Evolutionary conservation across 2,113 vertebrate species (phyloP).

Genomic region (Stegastes partitus): DNA sequence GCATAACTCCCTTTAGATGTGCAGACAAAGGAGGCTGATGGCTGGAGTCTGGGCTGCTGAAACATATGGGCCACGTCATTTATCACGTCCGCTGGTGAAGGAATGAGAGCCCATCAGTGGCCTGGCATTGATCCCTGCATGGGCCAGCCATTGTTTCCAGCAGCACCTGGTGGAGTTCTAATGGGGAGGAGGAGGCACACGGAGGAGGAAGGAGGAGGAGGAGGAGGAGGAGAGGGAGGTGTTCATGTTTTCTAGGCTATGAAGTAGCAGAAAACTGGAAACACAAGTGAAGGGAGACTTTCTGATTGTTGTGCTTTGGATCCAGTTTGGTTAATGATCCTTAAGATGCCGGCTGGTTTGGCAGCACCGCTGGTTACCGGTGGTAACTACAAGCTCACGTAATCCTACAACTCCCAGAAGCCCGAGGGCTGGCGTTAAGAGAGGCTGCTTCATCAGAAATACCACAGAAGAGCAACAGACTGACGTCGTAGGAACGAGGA

Average conservation of each 20-base stretch:
- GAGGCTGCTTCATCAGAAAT: neutral
- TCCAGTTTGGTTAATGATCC: neutral
- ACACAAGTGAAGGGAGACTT: constrained; percentile 8
- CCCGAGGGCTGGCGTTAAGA: neutral
- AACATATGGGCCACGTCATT: constrained; percentile 82
- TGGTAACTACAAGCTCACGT: neutral
- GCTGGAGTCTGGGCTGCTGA: constrained; percentile 73
- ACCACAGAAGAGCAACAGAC: constrained; percentile 2
- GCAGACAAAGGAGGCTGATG: constrained; percentile 80
- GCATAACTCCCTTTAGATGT: constrained; percentile 72
- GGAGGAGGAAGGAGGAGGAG: neutral
- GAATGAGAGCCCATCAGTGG: constrained; percentile 82
- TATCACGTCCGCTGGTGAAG: constrained; percentile 81
- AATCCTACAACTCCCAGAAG: neutral
- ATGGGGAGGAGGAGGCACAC: constrained; percentile 49
- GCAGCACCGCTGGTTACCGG: neutral
- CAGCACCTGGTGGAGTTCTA: constrained; percentile 79
- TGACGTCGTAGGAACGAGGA: neutral
- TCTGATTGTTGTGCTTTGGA: neutral
- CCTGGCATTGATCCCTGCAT: constrained; percentile 80
- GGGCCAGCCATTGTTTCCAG: constrained; percentile 79
- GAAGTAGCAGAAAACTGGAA: constrained; percentile 19
- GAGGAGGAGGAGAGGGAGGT: constrained; percentile 31
- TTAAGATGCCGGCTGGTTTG: neutral
- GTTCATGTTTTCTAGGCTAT: constrained; percentile 40